phyloP scores from a whole-genome alignment of 2,113 vertebrate genomes.

The Orientallactaga bullata region DNA sequence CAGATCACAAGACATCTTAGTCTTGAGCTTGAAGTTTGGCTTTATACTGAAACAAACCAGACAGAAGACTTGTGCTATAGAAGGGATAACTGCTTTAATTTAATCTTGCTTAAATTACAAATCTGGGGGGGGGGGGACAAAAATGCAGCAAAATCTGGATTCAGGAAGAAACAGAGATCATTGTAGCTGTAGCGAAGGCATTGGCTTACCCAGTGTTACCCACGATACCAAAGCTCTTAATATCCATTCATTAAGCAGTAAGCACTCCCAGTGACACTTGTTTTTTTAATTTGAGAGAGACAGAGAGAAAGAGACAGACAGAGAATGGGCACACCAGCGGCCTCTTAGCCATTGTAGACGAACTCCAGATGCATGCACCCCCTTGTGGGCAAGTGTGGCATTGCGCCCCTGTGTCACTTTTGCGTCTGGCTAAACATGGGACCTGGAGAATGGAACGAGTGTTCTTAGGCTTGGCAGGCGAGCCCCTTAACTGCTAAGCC shows the following conservation, averaged over 20 bases:
- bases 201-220: neutral
- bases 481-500: no score
- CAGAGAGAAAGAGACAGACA: no score
- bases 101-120: neutral
- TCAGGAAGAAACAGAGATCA: neutral
- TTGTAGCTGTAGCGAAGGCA: neutral
- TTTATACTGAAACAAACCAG: neutral
- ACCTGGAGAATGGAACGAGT: no score
- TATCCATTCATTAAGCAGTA: neutral
- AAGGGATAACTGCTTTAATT: neutral
- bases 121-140: neutral
- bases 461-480: no score
- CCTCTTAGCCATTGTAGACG: no score
- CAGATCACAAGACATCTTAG: neutral
- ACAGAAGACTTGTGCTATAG: neutral
- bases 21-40: neutral
- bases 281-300: no score
- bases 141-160: neutral
- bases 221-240: neutral
- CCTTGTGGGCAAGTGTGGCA: no score
- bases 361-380: no score
- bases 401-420: no score
- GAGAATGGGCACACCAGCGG: no score
- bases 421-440: no score
- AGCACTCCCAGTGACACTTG: neutral